Conservation (phyloP, 2,888 invertebrate species). For the Idaea dimidiata region DNA sequence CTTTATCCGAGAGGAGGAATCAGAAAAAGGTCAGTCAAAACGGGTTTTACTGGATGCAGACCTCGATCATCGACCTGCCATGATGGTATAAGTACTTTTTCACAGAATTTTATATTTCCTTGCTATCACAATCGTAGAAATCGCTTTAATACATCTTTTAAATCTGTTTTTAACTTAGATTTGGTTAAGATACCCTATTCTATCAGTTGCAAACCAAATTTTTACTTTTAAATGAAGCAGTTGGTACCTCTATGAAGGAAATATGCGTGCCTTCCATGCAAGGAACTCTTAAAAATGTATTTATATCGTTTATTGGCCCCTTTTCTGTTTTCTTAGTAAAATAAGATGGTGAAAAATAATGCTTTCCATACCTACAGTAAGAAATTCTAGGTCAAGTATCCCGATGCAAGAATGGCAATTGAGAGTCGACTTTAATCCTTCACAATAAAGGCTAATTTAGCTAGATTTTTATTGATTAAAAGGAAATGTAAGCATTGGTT, state of each 20-base stretch:
- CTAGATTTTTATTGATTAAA: constrained; percentile 7
- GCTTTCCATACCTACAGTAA: constrained; percentile 19
- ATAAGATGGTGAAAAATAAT: background rate
- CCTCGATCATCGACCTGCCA: constrained; percentile 23
- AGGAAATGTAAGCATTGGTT: background rate
- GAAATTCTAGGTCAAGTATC: constrained; percentile 33
- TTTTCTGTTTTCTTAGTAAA: background rate
- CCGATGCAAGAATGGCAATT: constrained; percentile 17
- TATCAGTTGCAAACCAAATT: background rate
- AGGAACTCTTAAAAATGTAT: background rate
- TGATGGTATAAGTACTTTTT: constrained; percentile 28
- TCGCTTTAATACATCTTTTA: background rate
- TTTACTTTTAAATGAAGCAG: background rate
- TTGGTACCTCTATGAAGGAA: background rate
- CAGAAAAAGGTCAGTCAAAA: constrained; percentile 47
- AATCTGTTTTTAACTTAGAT: too few species aligned
- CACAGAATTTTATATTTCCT: constrained; percentile 22
- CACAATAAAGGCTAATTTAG: constrained; percentile 20
- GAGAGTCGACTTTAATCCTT: constrained; percentile 21
- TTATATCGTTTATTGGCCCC: background rate
- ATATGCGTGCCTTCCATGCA: background rate
- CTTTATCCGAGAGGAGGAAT: constrained; percentile 31
- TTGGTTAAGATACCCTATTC: background rate
- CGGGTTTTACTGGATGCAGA: constrained; percentile 11
- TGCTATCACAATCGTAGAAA: background rate